Base-by-base conservation (phyloP, 2,888 invertebrate species). In the Yponomeuta malinellus region DNA sequence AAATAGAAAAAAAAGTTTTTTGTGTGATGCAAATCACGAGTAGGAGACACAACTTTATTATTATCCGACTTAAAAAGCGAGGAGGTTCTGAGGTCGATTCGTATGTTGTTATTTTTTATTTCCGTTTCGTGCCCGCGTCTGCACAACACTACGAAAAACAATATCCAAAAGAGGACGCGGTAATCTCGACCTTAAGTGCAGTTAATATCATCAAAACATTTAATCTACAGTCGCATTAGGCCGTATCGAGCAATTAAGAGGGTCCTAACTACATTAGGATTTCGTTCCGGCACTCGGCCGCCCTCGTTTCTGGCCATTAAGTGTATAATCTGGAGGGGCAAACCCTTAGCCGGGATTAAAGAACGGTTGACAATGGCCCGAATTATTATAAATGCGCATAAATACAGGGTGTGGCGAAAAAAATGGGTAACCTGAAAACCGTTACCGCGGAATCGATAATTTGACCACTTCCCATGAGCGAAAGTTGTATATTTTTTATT, bases 231-330 rank as follows among this genome's bases (percentile, higher is more conserved):
- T 71, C 71, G 76, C 80, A 78, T 83, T 80, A 79, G 76, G 76
- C 78, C 78, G 77, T 81, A 79, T 78, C 78, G 75, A 76, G 82
- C 80, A 83, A 85, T 85, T 85, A 84, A 78, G 80, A 73, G 78
- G 43, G 78, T 76, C 77, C 77, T 79, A 78, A 81, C 78, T 80
- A 79, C 81, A 78, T 83, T 80, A 83, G 81, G 80, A 82, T 81
- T 80, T 78, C 81, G 81, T 83, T 83, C 82, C 84, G 82, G 78
- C 80, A 75, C 77, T 79, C 79, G 77, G 78, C 77, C 77, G 77
- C 76, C 76, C 76, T 74, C 73, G 78, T 78, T 78, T 81, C 79
- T 78, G 80, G 75, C 81, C 78, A 81, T 84, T 83, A 81, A 73
- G 75, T 73, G 74, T 77, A 79, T 82, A 82, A 83, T 78, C 81